Base-by-base conservation (phyloP, 1,140 invertebrate species). In the Varroa destructor region DNA sequence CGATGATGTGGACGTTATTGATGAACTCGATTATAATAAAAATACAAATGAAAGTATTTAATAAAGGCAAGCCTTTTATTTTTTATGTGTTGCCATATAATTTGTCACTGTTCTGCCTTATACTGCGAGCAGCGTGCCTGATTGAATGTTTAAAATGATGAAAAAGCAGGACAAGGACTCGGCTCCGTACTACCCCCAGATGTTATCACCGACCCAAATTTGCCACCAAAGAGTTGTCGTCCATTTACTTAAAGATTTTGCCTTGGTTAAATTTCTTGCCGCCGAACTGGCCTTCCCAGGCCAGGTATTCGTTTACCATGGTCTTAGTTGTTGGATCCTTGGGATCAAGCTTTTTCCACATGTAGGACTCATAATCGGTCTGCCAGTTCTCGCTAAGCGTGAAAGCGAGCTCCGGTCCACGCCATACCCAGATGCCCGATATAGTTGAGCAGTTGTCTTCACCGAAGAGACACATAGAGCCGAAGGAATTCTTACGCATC, bases 201-300 rank as follows among this genome's bases (percentile, higher is more conserved):
- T 51, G 25, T 8, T 51, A 51, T 51, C 8, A 51, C 4, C 46
- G 46, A 51, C 8, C 46, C 46, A 5, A 8, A 25, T 25, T 25
- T 25, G 8, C 46, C 46, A 51, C 71, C n/a, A 14, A 51, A 8
- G 46, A 3, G 3, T 8, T 51, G 46, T 8, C 46, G 46, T 51
- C 46, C 46, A 51, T 81, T 89, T 88, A 99, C 85, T 99, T 99
- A 85, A 98, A 99, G 79, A 98, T 93, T 84, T 99, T 99, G 81
- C 96, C 96, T 84, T 98, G 90, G 81, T 95, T 97, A 84, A 97
- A 96, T 80, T 89, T 87, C 77, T 93, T 87, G 72, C 92, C 91
- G 73, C 86, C 80, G 79, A 91, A 91, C 78, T 97, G 90, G 61
- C 91, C 93, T 76, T 85, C 84, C 94, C 93, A 97, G 12, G 87